Evolutionary conservation across 30 jellyfish, hydroid and myxozoan species (phyloP).

Genomic region (Chrysaora quinquecirrha): DNA sequence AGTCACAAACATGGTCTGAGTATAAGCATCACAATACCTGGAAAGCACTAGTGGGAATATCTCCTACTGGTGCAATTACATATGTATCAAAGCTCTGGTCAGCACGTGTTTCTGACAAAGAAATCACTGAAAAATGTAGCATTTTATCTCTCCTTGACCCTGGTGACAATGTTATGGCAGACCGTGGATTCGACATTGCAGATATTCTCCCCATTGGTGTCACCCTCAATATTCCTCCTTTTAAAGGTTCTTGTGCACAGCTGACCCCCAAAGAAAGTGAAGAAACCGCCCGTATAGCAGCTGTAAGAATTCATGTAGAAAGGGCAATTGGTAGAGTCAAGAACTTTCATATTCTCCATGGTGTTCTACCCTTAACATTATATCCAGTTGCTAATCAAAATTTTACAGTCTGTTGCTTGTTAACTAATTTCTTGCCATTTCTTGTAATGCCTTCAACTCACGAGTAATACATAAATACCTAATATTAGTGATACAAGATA

Average conservation of each 20-base stretch:
- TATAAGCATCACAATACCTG: conserved; percentile 36
- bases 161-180: conserved; percentile 72
- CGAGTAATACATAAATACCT: too few relatives aligned
- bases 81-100: conserved; percentile 21
- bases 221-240: conserved; percentile 53
- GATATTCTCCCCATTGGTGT: conserved; percentile 35
- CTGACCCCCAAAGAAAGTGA: conserved; percentile 31
- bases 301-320: conserved; percentile 41
- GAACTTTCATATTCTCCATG: conserved; percentile 29
- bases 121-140: conserved; percentile 15
- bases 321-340: conserved; percentile 40
- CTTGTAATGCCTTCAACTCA: not conserved
- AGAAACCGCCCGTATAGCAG: conserved; percentile 45
- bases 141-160: conserved; percentile 14
- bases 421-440: not conserved
- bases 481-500: too few relatives aligned
- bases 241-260: conserved; percentile 24
- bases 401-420: too few relatives aligned
- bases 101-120: conserved; percentile 52
- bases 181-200: conserved; percentile 58
- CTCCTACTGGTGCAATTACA: conserved; percentile 37
- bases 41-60: conserved; percentile 47
- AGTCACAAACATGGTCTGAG: conserved; percentile 52
- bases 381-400: too few relatives aligned
- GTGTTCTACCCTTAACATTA: conserved; percentile 32